Conservation (phyloP, 2,888 invertebrate genomes). For the Pemphredon lugubris region DNA sequence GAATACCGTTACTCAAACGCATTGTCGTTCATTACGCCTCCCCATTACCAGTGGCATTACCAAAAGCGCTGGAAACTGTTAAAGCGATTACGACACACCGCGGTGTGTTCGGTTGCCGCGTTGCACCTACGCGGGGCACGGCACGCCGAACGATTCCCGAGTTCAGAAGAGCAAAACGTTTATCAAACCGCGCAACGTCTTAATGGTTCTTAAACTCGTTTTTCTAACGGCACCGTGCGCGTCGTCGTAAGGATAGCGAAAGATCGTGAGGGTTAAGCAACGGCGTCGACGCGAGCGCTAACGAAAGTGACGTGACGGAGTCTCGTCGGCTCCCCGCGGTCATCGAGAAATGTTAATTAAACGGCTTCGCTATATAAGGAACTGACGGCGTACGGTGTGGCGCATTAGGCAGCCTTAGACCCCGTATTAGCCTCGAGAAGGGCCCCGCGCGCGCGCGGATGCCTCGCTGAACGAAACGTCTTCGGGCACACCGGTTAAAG, state of each 20-base stretch:
- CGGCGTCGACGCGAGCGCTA: constrained; percentile 46
- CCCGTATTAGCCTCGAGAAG: constrained; percentile 42
- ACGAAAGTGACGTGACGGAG: constrained; percentile 58
- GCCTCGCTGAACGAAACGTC: constrained; percentile 31
- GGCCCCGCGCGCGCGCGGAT: constrained; percentile 34
- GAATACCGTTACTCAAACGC: constrained; percentile 26
- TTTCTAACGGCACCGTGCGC: constrained; percentile 40
- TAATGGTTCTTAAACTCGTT: constrained; percentile 54
- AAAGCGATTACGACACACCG: constrained; percentile 47
- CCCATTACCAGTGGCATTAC: constrained; percentile 55
- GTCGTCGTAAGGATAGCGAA: constrained; percentile 15
- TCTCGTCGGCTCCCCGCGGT: constrained; percentile 53
- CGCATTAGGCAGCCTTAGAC: constrained; percentile 44
- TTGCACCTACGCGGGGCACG: constrained; percentile 12
- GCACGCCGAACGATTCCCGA: not conserved
- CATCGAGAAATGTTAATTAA: constrained; percentile 70
- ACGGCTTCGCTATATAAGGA: constrained; percentile 62
- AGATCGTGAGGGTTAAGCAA: constrained; percentile 54
- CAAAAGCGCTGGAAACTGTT: constrained; percentile 52
- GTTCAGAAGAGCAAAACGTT: constrained; percentile 30
- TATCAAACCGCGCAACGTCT: constrained; percentile 52
- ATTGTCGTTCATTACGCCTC: constrained; percentile 57
- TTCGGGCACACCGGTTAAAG: constrained; percentile 1
- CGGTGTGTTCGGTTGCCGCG: too few relatives aligned
- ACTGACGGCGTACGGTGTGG: constrained; percentile 24